phyloP scores from a whole-genome alignment of 1,140 invertebrate species.

The Polyergus mexicanus region DNA sequence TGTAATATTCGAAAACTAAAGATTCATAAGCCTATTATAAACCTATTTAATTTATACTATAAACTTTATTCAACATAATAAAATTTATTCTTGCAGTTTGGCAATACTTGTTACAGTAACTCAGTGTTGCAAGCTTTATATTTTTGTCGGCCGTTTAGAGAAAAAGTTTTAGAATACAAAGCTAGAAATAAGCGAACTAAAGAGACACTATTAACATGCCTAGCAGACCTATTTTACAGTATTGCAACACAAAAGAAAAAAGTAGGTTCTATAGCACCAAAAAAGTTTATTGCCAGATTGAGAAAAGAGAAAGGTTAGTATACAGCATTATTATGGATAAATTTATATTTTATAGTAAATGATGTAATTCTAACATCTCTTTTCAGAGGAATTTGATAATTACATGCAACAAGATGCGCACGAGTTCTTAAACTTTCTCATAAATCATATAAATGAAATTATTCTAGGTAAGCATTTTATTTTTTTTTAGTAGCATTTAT shows the following conservation, averaged over 20 bases:
- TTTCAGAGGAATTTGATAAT: slow-evolving; percentile 99
- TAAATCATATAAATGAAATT: slow-evolving; percentile 98
- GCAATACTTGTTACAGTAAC: slow-evolving; percentile 99
- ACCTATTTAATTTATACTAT: background rate
- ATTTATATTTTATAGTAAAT: slow-evolving; percentile 20
- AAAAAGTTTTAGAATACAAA: slow-evolving; percentile 99
- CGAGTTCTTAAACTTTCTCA: slow-evolving; percentile 99
- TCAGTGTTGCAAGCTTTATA: slow-evolving; percentile 99
- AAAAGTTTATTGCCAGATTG: slow-evolving; percentile 99
- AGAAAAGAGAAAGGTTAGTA: slow-evolving; percentile 98
- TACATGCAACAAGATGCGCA: slow-evolving; percentile 99
- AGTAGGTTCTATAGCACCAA: slow-evolving; percentile 99
- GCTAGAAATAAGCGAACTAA: slow-evolving; percentile 99
- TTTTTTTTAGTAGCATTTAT: background rate
- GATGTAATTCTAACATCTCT: slow-evolving; percentile 62
- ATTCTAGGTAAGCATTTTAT: slow-evolving; percentile 91
- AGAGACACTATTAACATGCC: slow-evolving; percentile 98
- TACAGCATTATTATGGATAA: background rate
- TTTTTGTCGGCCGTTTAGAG: slow-evolving; percentile 99
- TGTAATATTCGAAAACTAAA: background rate
- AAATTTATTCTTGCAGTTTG: slow-evolving; percentile 93
- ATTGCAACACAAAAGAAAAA: slow-evolving; percentile 99
- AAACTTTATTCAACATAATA: background rate
- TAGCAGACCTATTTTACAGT: slow-evolving; percentile 99
- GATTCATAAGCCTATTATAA: background rate